These are phyloP conservation scores for honey bee (Apis mellifera) DNA, from an alignment of 1,140 invertebrate genomes.

Conservation along the genomic window DNA sequence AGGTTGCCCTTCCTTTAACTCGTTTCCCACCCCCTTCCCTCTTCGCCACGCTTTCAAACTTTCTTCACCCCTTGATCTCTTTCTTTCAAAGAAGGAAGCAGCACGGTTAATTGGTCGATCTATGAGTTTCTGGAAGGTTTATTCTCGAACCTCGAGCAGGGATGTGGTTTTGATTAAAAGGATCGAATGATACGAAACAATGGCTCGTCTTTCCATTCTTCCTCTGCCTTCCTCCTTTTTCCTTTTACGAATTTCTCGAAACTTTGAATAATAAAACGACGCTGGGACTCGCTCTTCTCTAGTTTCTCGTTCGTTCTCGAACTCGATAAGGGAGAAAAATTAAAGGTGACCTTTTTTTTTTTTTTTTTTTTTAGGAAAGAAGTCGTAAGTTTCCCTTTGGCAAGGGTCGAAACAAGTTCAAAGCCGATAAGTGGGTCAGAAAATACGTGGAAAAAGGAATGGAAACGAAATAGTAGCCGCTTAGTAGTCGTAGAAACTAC, in stretches of 20 bases:
- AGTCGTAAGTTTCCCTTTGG: background rate
- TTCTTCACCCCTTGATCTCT: background rate
- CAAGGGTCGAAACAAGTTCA: conserved; percentile 3
- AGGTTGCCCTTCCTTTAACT: conserved; percentile 16
- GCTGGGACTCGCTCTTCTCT: too few relatives aligned
- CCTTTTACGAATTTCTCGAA: too few relatives aligned
- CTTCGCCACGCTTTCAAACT: background rate
- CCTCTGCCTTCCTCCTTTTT: too few relatives aligned
- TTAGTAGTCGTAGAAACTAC: too few relatives aligned
- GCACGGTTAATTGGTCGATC: background rate
- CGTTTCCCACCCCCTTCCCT: background rate
- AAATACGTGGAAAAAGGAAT: background rate
- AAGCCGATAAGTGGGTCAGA: conserved; percentile 29
- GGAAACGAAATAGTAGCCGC: background rate
- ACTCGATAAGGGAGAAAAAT: background rate
- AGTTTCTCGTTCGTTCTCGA: background rate
- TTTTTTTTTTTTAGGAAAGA: background rate
- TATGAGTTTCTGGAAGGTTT: background rate
- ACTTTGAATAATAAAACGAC: too few relatives aligned
- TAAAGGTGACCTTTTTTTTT: background rate
- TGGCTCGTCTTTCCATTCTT: too few relatives aligned
- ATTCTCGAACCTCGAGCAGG: too few relatives aligned
- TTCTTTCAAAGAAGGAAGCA: background rate
- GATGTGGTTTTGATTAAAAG: background rate
- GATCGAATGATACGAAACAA: too few relatives aligned